phyloP scores from a whole-genome alignment of 2,888 invertebrate species.

The Mantis religiosa region DNA sequence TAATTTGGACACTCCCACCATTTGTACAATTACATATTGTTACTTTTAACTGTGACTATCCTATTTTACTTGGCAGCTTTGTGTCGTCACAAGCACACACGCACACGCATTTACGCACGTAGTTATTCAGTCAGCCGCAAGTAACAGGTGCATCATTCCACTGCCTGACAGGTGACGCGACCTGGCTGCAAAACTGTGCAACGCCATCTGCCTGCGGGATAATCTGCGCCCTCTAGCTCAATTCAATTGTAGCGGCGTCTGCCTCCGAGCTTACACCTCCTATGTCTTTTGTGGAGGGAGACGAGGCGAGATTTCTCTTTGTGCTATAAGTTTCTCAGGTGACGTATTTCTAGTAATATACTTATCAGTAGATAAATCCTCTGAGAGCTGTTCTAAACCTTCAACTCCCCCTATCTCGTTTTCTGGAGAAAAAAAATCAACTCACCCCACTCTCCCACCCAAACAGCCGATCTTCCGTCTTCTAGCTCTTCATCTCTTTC shows the following conservation, averaged over 20 bases:
- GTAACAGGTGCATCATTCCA: background rate
- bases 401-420: background rate
- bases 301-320: background rate
- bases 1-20: too few species aligned
- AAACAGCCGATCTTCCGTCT: background rate
- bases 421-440: background rate
- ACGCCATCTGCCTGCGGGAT: background rate
- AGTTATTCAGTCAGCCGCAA: background rate
- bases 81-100: too few species aligned
- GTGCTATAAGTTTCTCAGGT: background rate
- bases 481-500: background rate
- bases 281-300: background rate
- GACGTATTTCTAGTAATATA: slow-evolving; percentile 14
- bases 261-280: background rate
- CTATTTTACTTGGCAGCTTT: too few species aligned
- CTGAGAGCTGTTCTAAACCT: slow-evolving; percentile 11
- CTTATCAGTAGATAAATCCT: slow-evolving; percentile 25
- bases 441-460: background rate
- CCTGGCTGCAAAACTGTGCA: background rate
- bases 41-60: too few species aligned
- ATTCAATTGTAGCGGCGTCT: background rate
- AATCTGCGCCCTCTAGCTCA: background rate
- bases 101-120: too few species aligned
- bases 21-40: too few species aligned
- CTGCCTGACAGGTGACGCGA: background rate